A percentile compares a stretch with the other conserved stretches of the same genome.
These are phyloP conservation scores for Proteles cristata DNA, from an alignment of 2,113 vertebrate species.

Conservation along the genomic window DNA sequence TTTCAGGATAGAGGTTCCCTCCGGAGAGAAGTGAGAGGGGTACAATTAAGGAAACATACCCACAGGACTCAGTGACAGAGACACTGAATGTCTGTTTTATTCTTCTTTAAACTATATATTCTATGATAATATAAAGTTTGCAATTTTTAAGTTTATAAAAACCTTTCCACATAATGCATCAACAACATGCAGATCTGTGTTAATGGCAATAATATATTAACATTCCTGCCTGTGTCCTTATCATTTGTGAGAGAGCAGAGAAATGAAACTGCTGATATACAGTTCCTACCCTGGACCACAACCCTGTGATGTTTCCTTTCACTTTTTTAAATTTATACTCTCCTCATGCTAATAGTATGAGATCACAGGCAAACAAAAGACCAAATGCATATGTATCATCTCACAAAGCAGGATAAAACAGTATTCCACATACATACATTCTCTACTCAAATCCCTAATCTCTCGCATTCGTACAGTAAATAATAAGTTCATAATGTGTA, in stretches of 20 bases:
- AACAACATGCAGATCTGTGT: not conserved
- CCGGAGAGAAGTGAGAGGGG: not conserved
- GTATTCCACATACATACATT: not conserved
- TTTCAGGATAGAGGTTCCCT: not conserved
- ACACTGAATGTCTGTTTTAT: not conserved
- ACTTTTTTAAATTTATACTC: not conserved
- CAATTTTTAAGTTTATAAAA: conserved; percentile 37
- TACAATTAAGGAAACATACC: not conserved
- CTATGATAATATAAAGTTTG: not conserved
- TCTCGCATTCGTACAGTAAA: not conserved
- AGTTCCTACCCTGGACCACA: not conserved
- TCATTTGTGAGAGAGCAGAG: not conserved
- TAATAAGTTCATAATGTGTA: not conserved
- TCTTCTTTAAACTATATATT: not conserved
- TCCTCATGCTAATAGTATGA: not conserved
- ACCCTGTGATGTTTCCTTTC: not conserved
- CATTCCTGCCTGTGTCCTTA: not conserved
- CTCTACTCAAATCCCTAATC: not conserved
- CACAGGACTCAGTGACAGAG: not conserved
- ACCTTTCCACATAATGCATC: not conserved
- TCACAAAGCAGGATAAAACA: not conserved
- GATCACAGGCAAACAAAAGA: not conserved
- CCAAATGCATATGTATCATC: not conserved
- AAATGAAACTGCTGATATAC: not conserved
- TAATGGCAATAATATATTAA: not conserved